phyloP scores from a whole-genome alignment of 30 jellyfish, hydroid and myxozoan genomes.

The Hydractinia echinata region DNA sequence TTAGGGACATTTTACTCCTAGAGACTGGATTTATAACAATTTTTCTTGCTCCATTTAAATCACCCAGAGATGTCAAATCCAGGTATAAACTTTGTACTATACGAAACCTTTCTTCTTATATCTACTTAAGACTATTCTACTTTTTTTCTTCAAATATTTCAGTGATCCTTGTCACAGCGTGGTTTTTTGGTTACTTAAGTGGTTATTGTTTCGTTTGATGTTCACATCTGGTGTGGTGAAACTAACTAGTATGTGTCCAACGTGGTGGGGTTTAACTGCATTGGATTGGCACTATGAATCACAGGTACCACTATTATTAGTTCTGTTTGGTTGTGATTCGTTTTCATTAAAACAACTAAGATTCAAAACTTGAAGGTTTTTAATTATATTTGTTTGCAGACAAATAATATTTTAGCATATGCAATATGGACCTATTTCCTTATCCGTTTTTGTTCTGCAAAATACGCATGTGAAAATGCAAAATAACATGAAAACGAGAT shows the following conservation, averaged over 20 bases:
- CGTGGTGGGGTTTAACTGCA: conserved; percentile 99
- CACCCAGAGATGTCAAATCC: neutral
- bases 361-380: no score
- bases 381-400: neutral
- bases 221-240: conserved; percentile 94
- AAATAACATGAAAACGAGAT: no score
- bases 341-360: neutral
- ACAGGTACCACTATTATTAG: conserved; percentile 50
- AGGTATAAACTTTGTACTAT: conserved; percentile 7
- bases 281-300: conserved; percentile 91
- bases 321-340: neutral
- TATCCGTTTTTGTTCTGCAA: no score
- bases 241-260: conserved; percentile 81
- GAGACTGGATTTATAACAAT: conserved; percentile 84
- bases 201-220: conserved; percentile 94
- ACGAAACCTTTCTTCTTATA: neutral
- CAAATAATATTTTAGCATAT: neutral
- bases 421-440: no score
- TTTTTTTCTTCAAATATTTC: neutral
- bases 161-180: conserved; percentile 26
- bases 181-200: conserved; percentile 75
- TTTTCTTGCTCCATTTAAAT: conserved; percentile 60
- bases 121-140: neutral
- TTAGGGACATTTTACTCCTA: conserved; percentile 85
- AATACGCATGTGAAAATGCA: no score